A percentile compares a stretch with the other conserved stretches of the same genome.
These are phyloP conservation scores for Seriola aureovittata DNA, from an alignment of 2,113 vertebrate species.

Conservation along the genomic window DNA sequence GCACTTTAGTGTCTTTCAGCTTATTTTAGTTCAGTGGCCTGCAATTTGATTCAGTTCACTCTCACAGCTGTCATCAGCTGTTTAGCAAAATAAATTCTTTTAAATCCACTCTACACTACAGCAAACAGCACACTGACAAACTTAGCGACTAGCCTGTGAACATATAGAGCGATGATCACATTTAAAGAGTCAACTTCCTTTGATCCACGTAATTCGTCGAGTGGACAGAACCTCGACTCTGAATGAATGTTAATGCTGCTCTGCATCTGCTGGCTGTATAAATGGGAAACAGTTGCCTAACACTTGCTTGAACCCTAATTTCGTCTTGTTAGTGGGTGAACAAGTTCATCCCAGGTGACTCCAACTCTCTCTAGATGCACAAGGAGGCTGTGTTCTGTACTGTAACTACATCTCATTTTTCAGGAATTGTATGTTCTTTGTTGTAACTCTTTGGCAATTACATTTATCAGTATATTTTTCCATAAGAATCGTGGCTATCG, in stretches of 20 bases:
- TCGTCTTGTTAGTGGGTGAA: background rate
- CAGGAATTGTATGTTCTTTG: background rate
- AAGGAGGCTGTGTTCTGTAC: background rate
- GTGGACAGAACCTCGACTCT: too few relatives aligned
- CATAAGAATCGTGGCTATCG: background rate
- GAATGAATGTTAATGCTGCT: background rate
- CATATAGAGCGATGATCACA: background rate
- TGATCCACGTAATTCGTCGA: too few relatives aligned
- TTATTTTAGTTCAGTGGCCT: background rate
- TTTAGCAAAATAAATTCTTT: too few relatives aligned
- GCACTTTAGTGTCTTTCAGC: background rate
- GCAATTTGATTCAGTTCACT: too few relatives aligned
- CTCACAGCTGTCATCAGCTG: too few relatives aligned
- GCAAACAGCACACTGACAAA: background rate
- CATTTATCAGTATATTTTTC: background rate
- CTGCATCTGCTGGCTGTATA: too few relatives aligned
- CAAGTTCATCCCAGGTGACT: background rate
- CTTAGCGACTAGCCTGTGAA: slow-evolving; percentile 1
- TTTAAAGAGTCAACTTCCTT: background rate
- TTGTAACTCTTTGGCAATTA: background rate
- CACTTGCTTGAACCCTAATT: background rate
- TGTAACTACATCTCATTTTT: background rate
- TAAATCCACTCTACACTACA: too few relatives aligned
- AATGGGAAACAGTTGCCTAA: too few relatives aligned
- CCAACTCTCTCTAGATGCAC: background rate